These are phyloP conservation scores for Lasioglossum villosulum DNA, from an alignment of 2,888 invertebrate species.

Conservation along the genomic window DNA sequence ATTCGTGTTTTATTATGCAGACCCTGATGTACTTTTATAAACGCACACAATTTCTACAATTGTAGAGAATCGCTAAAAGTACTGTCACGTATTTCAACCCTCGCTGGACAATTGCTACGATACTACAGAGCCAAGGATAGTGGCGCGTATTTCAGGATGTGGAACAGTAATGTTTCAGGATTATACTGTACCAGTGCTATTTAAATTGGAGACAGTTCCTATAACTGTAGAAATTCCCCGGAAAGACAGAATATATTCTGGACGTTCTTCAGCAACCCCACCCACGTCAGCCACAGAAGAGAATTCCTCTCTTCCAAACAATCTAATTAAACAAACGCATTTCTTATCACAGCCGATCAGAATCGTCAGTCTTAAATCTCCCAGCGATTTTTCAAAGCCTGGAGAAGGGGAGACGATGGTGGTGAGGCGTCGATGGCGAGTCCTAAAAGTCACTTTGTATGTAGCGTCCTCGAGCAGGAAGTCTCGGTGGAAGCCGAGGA, in stretches of 20 bases:
- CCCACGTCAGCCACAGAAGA: no score
- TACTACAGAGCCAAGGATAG: not conserved
- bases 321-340: conserved; percentile 38
- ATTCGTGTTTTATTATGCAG: not conserved
- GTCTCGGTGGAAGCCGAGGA: conserved; percentile 20
- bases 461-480: conserved; percentile 44
- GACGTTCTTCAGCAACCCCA: not conserved
- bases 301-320: not conserved
- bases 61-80: not conserved
- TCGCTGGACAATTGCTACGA: not conserved
- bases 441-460: conserved; percentile 60
- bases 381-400: conserved; percentile 26
- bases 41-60: not conserved
- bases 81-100: not conserved
- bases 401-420: not conserved
- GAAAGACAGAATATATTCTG: not conserved
- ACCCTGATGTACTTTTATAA: not conserved
- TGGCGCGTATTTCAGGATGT: not conserved
- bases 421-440: conserved; percentile 21
- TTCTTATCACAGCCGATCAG: not conserved
- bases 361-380: conserved; percentile 11
- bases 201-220: not conserved
- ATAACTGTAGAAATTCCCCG: not conserved
- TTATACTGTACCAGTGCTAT: not conserved
- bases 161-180: not conserved